phyloP scores from a whole-genome alignment of 2,888 invertebrate genomes.

The Chrysolina americana region DNA sequence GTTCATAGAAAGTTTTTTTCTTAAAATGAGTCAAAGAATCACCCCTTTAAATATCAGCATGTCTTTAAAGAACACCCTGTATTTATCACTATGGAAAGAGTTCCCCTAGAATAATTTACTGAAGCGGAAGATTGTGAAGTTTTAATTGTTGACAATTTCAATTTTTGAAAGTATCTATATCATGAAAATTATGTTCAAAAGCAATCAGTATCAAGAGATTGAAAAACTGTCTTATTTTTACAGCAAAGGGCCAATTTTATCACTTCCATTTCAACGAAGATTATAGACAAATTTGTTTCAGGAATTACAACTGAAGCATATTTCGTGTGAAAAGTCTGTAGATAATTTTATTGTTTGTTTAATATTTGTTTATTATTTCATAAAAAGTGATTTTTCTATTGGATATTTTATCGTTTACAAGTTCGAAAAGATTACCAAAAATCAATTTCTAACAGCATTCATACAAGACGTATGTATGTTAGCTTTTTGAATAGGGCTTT shows the following conservation, averaged over 20 bases:
- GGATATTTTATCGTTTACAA: neutral
- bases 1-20: too few relatives aligned
- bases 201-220: too few relatives aligned
- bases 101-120: too few relatives aligned
- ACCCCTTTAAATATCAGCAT: too few relatives aligned
- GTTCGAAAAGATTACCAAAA: neutral
- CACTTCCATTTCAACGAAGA: neutral
- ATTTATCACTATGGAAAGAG: too few relatives aligned
- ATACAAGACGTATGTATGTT: constrained; percentile 52
- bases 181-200: too few relatives aligned
- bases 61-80: too few relatives aligned
- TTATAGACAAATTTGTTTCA: neutral
- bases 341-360: neutral
- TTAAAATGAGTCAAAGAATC: too few relatives aligned
- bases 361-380: neutral
- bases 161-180: neutral
- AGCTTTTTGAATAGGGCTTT: constrained; percentile 19
- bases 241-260: neutral
- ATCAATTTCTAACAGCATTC: constrained; percentile 7
- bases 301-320: neutral
- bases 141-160: too few relatives aligned
- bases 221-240: too few relatives aligned
- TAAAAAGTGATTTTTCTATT: neutral
- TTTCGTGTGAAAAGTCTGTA: neutral
- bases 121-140: too few relatives aligned